Evolutionary conservation across 2,888 invertebrate species (phyloP).

Genomic region (Caenorhabditis doughertyi): DNA sequence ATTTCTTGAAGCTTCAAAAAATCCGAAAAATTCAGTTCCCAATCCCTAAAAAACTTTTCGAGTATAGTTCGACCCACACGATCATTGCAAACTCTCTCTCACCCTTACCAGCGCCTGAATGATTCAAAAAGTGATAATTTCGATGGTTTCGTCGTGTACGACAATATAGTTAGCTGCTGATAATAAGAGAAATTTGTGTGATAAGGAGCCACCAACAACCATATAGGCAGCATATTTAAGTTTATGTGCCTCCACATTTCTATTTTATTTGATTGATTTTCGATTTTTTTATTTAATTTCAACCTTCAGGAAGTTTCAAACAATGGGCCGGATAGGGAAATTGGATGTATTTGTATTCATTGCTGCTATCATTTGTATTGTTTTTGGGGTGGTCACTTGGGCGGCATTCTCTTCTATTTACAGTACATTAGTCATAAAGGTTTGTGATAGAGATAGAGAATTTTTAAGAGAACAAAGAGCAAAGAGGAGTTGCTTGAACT

Average conservation of each 20-base stretch:
- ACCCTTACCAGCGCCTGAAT: neutral
- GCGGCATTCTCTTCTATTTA: slow-evolving; percentile 56
- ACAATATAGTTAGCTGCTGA: slow-evolving; percentile 64
- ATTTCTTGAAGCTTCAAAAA: too few relatives aligned
- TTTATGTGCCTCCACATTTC: slow-evolving; percentile 15
- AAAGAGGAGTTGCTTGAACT: too few relatives aligned
- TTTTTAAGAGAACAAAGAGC: slow-evolving; percentile 9
- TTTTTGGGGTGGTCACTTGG: slow-evolving; percentile 58
- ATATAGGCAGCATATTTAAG: slow-evolving; percentile 58
- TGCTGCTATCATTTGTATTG: slow-evolving; percentile 21
- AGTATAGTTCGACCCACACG: slow-evolving; percentile 51
- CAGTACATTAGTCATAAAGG: slow-evolving; percentile 41
- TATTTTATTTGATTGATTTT: slow-evolving; percentile 8
- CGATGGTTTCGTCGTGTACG: slow-evolving; percentile 21
- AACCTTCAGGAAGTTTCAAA: too few relatives aligned
- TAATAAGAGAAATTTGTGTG: slow-evolving; percentile 19
- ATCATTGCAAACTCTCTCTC: slow-evolving; percentile 13
- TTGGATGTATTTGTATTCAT: slow-evolving; percentile 43
- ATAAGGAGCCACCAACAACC: slow-evolving; percentile 32
- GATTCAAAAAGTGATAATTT: neutral
- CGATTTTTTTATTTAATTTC: neutral
- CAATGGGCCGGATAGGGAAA: slow-evolving; percentile 49
- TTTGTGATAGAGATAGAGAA: too few relatives aligned
- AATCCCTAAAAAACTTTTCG: too few relatives aligned
- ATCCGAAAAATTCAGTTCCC: too few relatives aligned